Percentiles rank a stretch among this genome's conserved stretches.
These are phyloP conservation scores for Gymnoscopelus braueri DNA, from an alignment of 2,797 vertebrate species.

Conservation along the genomic window DNA sequence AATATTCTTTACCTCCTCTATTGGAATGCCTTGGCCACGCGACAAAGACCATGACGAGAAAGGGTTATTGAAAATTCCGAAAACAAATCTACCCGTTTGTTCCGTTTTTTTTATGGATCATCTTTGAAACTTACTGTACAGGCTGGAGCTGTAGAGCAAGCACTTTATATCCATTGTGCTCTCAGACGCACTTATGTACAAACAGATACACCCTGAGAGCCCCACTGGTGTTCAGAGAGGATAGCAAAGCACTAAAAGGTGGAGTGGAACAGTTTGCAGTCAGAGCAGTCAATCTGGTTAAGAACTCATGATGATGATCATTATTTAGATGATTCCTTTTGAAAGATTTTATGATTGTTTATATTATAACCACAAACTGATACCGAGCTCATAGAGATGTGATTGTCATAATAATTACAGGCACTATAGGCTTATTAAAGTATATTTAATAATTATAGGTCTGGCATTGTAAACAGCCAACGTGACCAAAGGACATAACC, in stretches of 20 bases:
- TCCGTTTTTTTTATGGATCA: conserved; percentile 4
- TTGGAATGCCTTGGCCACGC: no score
- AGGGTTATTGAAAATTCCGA: no score
- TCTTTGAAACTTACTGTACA: conserved; percentile 11
- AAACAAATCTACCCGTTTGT: not conserved
- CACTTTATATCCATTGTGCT: conserved; percentile 20
- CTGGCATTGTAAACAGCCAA: not conserved
- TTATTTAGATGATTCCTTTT: conserved; percentile 1
- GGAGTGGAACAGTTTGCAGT: conserved; percentile 10
- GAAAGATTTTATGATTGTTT: not conserved
- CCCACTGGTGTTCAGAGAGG: conserved; percentile 16
- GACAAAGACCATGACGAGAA: no score
- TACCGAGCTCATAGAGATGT: not conserved
- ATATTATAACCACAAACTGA: no score
- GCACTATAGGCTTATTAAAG: not conserved
- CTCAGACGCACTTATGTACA: conserved; percentile 23
- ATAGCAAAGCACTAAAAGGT: not conserved
- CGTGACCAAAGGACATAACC: not conserved
- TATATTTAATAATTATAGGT: not conserved
- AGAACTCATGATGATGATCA: conserved; percentile 7
- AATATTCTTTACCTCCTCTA: no score
- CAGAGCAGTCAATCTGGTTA: conserved; percentile 19
- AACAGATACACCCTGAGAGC: conserved; percentile 1
- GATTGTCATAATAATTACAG: not conserved
- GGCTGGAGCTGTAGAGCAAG: conserved; percentile 10